Evolutionary conservation across 2,888 invertebrate species (phyloP).

Genomic region (Onchidella celtica): DNA sequence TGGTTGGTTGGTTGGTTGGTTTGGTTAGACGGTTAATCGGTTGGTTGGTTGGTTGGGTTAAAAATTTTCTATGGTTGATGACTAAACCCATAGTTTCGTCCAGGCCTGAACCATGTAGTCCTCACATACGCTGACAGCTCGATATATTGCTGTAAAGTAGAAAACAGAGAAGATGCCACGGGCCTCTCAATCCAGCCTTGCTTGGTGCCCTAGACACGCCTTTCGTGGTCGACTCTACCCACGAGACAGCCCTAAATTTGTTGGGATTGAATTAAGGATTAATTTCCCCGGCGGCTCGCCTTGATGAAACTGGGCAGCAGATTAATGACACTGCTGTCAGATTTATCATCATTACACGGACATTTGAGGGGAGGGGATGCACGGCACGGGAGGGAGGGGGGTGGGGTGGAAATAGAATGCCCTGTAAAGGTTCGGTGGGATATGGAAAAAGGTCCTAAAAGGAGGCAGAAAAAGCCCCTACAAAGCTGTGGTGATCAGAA

Average conservation of each 20-base stretch:
- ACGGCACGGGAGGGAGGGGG: neutral
- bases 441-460: too few relatives aligned
- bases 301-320: conserved; percentile 57
- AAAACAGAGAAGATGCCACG: too few relatives aligned
- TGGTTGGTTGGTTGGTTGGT: too few relatives aligned
- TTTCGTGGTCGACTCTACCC: conserved; percentile 4
- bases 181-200: conserved; percentile 35
- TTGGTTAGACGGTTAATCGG: too few relatives aligned
- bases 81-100: too few relatives aligned
- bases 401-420: neutral
- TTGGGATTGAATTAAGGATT: conserved; percentile 62
- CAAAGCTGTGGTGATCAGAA: too few relatives aligned
- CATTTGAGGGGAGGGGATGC: conserved; percentile 49
- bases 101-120: too few relatives aligned
- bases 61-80: too few relatives aligned
- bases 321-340: conserved; percentile 57
- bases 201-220: conserved; percentile 41
- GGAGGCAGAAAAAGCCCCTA: too few relatives aligned
- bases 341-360: conserved; percentile 60
- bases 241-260: conserved; percentile 52
- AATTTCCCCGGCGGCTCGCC: conserved; percentile 58
- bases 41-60: too few relatives aligned
- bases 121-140: too few relatives aligned
- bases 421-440: neutral
- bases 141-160: too few relatives aligned